phyloP scores from a whole-genome alignment of 2,113 vertebrate genomes.

The Brachypteracias leptosomus region DNA sequence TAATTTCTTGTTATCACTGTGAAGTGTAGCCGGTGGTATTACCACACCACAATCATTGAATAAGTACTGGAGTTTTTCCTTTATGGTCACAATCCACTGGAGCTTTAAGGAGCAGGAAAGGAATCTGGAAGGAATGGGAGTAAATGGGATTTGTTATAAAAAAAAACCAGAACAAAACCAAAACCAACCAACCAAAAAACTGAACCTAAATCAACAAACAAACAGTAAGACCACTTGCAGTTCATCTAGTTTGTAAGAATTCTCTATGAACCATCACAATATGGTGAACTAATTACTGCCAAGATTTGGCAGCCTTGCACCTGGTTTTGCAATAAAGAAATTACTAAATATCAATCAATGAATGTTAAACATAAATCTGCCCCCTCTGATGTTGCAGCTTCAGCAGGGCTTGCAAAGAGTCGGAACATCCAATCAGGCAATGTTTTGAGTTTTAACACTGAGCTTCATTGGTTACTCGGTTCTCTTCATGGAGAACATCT shows the following conservation, averaged over 20 bases:
- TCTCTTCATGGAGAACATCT: neutral
- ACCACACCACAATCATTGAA: neutral
- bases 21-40: neutral
- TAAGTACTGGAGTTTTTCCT: neutral
- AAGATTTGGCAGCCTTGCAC: neutral
- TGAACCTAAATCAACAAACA: too few species aligned
- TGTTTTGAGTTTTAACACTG: fast-evolving
- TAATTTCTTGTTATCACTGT: neutral
- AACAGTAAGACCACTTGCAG: neutral
- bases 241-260: neutral
- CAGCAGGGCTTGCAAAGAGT: neutral
- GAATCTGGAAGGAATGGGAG: neutral
- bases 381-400: neutral
- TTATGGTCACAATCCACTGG: neutral
- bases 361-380: neutral
- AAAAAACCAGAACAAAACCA: neutral
- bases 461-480: neutral
- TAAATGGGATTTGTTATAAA: neutral
- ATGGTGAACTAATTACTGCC: neutral
- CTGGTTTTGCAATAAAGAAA: neutral
- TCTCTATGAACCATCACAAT: neutral
- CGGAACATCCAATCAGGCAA: neutral
- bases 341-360: neutral
- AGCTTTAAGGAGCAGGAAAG: neutral
- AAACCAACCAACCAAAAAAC: too few species aligned